A percentile compares a stretch with the other conserved stretches of the same genome.
Evolutionary conservation across 2,113 vertebrate genomes (phyloP).

Genomic region (Eupsittula cactorum): DNA sequence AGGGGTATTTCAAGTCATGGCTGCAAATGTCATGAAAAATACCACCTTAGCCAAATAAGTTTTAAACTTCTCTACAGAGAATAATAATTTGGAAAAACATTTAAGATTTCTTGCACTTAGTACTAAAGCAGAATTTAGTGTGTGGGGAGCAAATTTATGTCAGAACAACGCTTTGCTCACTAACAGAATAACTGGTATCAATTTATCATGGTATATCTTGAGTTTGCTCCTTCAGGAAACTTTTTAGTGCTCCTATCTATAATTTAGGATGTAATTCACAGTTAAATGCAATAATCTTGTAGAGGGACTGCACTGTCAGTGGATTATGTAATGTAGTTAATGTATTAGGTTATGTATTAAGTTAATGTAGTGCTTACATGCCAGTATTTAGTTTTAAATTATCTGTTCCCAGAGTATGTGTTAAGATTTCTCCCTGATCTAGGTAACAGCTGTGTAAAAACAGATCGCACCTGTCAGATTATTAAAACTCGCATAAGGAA

Average conservation of each 20-base stretch:
- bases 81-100: not conserved
- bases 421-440: not conserved
- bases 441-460: not conserved
- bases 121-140: not conserved
- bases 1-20: not conserved
- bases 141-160: not conserved
- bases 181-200: not conserved
- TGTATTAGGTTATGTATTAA: too few relatives aligned
- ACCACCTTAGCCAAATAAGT: not conserved
- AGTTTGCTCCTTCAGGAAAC: not conserved
- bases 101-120: not conserved
- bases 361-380: not conserved
- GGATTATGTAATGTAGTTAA: not conserved
- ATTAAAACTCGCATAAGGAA: accelerated
- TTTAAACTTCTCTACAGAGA: not conserved
- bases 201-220: not conserved
- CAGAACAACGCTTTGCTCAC: not conserved
- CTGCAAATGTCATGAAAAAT: not conserved
- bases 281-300: not conserved
- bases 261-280: not conserved
- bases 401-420: accelerated
- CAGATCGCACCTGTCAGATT: accelerated
- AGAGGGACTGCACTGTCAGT: not conserved
- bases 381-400: accelerated
- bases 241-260: not conserved